These are phyloP conservation scores for Aspidapion aeneum DNA, from an alignment of 2,888 invertebrate genomes.

Conservation along the genomic window DNA sequence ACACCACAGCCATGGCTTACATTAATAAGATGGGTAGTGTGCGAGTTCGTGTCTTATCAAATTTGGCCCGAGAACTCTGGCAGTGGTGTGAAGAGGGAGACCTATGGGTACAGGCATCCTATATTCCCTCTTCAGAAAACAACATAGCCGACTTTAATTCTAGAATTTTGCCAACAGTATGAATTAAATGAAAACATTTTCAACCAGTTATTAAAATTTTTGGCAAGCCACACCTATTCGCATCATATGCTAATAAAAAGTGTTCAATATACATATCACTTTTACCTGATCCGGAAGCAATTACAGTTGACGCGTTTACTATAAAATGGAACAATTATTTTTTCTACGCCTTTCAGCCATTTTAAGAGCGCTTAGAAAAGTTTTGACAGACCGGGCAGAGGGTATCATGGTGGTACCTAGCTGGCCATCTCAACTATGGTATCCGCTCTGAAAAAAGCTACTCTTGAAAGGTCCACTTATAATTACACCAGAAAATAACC, in stretches of 20 bases:
- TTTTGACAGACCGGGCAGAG: background rate
- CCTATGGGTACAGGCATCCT: background rate
- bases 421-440: slow-evolving; percentile 10
- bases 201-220: background rate
- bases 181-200: slow-evolving; percentile 1
- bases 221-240: background rate
- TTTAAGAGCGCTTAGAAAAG: slow-evolving; percentile 8
- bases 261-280: background rate
- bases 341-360: slow-evolving; percentile 27
- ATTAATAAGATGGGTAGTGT: slow-evolving; percentile 9
- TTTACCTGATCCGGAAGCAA: background rate
- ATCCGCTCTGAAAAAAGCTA: slow-evolving; percentile 6
- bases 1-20: background rate
- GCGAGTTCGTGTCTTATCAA: slow-evolving; percentile 7
- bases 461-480: slow-evolving; percentile 1
- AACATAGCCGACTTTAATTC: slow-evolving; percentile 11
- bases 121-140: slow-evolving; percentile 4
- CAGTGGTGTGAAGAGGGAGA: slow-evolving; percentile 2
- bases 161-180: background rate
- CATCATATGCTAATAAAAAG: slow-evolving; percentile 1
- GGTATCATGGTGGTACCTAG: slow-evolving; percentile 10
- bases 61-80: background rate
- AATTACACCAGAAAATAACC: background rate
- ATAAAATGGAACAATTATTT: slow-evolving; percentile 14
- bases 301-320: slow-evolving; percentile 7